Base-by-base conservation (phyloP, 2,888 invertebrate genomes). In the Eupeodes luniger region DNA sequence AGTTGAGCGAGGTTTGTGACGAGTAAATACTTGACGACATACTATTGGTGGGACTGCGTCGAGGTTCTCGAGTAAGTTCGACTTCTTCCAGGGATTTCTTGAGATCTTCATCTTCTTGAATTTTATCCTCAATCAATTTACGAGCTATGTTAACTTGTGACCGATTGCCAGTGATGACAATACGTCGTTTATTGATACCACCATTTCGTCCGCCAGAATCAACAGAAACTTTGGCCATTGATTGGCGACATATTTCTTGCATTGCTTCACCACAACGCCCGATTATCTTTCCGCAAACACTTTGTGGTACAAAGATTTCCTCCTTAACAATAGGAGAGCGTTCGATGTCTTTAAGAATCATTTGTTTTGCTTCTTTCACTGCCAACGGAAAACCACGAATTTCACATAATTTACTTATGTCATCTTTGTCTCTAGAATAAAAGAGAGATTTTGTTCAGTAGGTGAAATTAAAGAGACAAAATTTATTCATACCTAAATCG, bases 81-180 rank as follows among this genome's bases (percentile, higher is more conserved):
- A 91, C 91, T 70, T 93, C 93, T 72, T 93, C 92, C 36, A 95
- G 91, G 7, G 93, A 93, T n/a, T 92, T 92, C n/a, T 94, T 94
- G 14, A 95, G 92, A 62, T 94, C 93, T 89, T 94, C 94, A 89
- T 95, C 95, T 90, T 94, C 93, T 87, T 94, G 94, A 55, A 98
- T 95, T 92, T 95, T 95, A 75, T 96, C 96, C 82, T 96, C 95
- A 66, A 98, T 95, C 69, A 97, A 94, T 72, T 95, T 95, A 91
- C 95, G 95, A 0, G 98, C 98, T 34, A 95, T 92, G 75, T 94
- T 95, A 66, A 98, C 97, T 94, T 98, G 96, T 77, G 96, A 96
- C 69, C 94, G 94, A 61, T 96, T 96, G 59, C 98, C 98, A 90
- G 93, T 94, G 77, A 95, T 93, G 16, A 91, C 92, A 89, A 95